phyloP scores from a whole-genome alignment of 2,797 vertebrate species.

The Psittacula echo region DNA sequence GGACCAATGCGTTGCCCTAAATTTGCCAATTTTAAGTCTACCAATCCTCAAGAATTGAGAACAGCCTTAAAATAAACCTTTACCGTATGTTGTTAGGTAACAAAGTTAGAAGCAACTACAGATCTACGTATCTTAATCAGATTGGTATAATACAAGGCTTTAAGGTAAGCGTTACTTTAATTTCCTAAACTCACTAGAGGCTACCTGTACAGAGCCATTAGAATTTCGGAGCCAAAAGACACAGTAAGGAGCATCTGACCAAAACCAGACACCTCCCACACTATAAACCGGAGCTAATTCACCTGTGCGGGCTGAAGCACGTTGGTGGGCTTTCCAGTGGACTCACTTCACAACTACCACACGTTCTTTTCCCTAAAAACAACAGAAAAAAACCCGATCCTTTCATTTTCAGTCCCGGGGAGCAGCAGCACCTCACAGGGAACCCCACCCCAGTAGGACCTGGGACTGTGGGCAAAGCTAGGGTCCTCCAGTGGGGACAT shows the following conservation, averaged over 20 bases:
- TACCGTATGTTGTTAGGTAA: neutral
- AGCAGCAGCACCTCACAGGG: neutral
- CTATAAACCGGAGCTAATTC: neutral
- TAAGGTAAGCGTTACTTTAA: neutral
- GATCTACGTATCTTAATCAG: constrained; percentile 1
- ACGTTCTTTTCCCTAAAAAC: constrained; percentile 28
- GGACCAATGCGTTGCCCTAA: neutral
- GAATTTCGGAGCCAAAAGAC: neutral
- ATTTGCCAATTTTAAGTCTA: neutral
- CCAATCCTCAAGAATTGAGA: neutral
- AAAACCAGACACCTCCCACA: neutral
- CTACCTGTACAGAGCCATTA: neutral
- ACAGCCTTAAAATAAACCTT: constrained; percentile 6
- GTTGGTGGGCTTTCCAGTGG: constrained; percentile 19
- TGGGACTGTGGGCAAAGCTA: rapidly evolving
- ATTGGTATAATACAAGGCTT: neutral
- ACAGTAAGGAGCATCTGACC: neutral
- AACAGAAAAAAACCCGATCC: neutral
- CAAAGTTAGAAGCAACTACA: constrained; percentile 21
- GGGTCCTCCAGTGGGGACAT: rapidly evolving
- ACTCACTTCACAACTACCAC: constrained; percentile 56
- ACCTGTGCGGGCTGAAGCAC: constrained; percentile 47
- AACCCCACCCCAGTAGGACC: rapidly evolving
- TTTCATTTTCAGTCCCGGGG: neutral
- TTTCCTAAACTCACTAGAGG: neutral